Percentiles rank a stretch among this genome's conserved stretches.
Evolutionary conservation across 1,140 invertebrate species (phyloP).

Genomic region (Trachymyrmex septentrionalis): DNA sequence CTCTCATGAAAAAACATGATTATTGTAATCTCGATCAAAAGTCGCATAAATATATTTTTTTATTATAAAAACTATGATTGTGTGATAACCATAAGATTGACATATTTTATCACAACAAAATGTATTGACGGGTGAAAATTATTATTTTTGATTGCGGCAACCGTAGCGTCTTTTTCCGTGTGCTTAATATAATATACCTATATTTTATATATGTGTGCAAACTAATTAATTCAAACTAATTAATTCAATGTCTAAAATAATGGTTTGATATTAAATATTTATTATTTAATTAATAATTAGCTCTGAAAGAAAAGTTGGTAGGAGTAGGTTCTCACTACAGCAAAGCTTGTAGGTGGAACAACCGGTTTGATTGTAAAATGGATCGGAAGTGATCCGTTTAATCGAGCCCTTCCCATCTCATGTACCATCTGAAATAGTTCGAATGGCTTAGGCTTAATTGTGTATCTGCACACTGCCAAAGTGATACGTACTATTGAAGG

Average conservation of each 20-base stretch:
- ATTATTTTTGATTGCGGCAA: no score
- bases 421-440: slow-evolving; percentile 76
- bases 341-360: slow-evolving; percentile 43
- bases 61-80: no score
- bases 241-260: background rate
- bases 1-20: no score
- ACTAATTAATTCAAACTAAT: background rate
- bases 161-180: no score
- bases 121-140: no score
- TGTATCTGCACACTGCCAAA: slow-evolving; percentile 39
- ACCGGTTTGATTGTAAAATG: slow-evolving; percentile 58
- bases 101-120: no score
- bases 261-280: background rate
- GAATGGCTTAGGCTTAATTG: slow-evolving; percentile 73
- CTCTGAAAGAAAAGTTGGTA: slow-evolving; percentile 20
- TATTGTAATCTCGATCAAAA: no score
- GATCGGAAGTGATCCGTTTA: slow-evolving; percentile 72
- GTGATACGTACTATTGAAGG: slow-evolving; percentile 61
- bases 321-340: background rate
- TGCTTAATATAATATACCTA: background rate
- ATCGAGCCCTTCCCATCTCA: slow-evolving; percentile 72
- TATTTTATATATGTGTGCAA: background rate
- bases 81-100: no score
- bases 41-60: no score
- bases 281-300: slow-evolving; percentile 14